A percentile compares a stretch with the other conserved stretches of the same genome.
Conservation (phyloP, 2,888 invertebrate genomes). For the Apamea monoglypha region DNA sequence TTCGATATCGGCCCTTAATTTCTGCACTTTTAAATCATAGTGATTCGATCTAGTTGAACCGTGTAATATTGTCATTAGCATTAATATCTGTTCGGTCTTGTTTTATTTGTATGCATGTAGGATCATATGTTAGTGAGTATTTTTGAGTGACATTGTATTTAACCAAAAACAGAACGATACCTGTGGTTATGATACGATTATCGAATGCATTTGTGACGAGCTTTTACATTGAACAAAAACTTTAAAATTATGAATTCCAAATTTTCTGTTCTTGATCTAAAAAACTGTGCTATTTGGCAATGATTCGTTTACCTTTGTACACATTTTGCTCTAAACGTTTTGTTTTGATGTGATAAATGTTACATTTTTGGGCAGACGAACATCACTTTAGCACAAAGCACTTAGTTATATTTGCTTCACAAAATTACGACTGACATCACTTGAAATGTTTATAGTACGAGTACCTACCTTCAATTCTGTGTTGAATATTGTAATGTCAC, state of each 20-base stretch:
- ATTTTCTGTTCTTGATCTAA: neutral
- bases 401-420: constrained; percentile 44
- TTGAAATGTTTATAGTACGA: constrained; percentile 64
- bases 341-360: constrained; percentile 41
- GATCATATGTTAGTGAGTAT: constrained; percentile 17
- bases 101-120: constrained; percentile 60
- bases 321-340: constrained; percentile 2
- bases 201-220: constrained; percentile 1
- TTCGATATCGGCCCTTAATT: neutral
- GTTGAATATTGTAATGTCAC: constrained; percentile 44
- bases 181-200: constrained; percentile 27
- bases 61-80: constrained; percentile 26
- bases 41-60: constrained; percentile 26
- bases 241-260: neutral
- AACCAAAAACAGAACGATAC: constrained; percentile 39
- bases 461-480: constrained; percentile 20
- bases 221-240: neutral
- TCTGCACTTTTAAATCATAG: neutral
- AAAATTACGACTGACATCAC: constrained; percentile 66
- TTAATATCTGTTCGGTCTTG: constrained; percentile 34
- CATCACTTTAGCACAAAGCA: constrained; percentile 62
- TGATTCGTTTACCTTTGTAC: constrained; percentile 10
- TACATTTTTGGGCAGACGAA: constrained; percentile 2
- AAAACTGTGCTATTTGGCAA: neutral
- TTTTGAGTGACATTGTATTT: constrained; percentile 36